phyloP scores from a whole-genome alignment of 2,113 vertebrate genomes.

The Oncorhynchus tshawytscha region DNA sequence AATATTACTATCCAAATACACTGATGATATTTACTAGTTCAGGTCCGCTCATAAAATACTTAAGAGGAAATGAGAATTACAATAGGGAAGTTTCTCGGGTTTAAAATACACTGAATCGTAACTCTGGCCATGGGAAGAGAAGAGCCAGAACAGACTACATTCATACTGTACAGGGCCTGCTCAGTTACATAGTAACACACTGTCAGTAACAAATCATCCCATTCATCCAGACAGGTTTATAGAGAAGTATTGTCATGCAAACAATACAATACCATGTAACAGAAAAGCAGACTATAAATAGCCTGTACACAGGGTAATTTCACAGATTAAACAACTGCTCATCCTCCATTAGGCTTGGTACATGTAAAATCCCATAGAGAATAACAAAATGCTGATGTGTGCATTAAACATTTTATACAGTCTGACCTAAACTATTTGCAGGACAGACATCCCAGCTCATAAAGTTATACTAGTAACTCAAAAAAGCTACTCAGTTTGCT shows the following conservation, averaged over 20 bases:
- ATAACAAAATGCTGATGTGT: too few relatives aligned
- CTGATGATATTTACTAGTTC: conserved; percentile 56
- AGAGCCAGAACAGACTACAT: conserved; percentile 45
- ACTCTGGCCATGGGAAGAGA: conserved; percentile 60
- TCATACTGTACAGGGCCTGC: conserved; percentile 44
- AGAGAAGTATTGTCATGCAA: conserved; percentile 38
- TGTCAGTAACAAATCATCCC: conserved; percentile 37
- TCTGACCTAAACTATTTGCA: too few relatives aligned
- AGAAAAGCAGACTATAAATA: conserved; percentile 23
- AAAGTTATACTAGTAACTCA: too few relatives aligned
- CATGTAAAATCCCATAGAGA: too few relatives aligned
- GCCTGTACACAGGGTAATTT: conserved; percentile 12
- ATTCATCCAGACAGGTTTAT: conserved; percentile 24
- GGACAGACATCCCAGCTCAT: too few relatives aligned
- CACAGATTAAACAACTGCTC: conserved; percentile 6
- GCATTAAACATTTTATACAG: too few relatives aligned
- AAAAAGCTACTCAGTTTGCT: too few relatives aligned
- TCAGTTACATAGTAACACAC: conserved; percentile 37
- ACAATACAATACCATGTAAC: conserved; percentile 24
- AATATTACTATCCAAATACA: conserved; percentile 26
- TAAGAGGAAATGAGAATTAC: conserved; percentile 52
- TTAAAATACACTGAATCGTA: conserved; percentile 67
- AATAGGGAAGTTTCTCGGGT: conserved; percentile 68
- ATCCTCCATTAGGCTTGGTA: background rate
- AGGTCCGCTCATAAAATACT: conserved; percentile 65